Conservation (phyloP, 2,113 vertebrate genomes). For the Polypterus bichir region DNA sequence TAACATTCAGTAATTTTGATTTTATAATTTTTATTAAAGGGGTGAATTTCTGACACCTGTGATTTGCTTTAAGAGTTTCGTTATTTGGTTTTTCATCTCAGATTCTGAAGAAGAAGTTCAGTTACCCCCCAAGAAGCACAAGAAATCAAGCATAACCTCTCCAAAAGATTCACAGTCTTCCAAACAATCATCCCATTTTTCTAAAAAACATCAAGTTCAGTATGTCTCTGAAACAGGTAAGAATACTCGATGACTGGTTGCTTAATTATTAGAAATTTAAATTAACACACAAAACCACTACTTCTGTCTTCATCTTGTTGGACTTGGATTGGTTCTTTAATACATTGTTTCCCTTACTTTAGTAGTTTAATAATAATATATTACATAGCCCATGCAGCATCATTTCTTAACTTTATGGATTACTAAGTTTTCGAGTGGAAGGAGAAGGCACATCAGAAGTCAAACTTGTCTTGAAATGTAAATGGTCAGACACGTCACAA, state of each 20-base stretch:
- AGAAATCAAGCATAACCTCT: constrained; percentile 48
- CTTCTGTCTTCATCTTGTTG: background rate
- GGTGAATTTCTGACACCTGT: background rate
- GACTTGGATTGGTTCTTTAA: background rate
- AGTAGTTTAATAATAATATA: background rate
- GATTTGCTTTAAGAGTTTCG: background rate
- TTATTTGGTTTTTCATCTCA: constrained; percentile 21
- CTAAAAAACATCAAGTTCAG: constrained; percentile 66
- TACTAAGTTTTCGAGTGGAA: too few species aligned
- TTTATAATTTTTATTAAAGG: background rate
- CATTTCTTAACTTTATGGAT: too few species aligned
- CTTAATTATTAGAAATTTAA: background rate
- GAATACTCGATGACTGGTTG: constrained; percentile 2
- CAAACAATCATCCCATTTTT: constrained; percentile 33
- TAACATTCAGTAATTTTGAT: background rate
- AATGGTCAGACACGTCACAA: too few species aligned
- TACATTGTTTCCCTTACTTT: background rate
- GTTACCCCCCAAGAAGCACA: constrained; percentile 43
- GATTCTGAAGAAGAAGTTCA: constrained; percentile 68
- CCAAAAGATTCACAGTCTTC: constrained; percentile 34
- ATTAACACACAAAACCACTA: background rate
- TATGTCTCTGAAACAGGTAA: constrained; percentile 90
- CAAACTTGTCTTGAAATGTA: too few species aligned
- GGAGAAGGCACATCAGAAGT: too few species aligned
- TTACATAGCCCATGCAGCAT: too few species aligned